Evolutionary conservation across 2,113 vertebrate genomes (phyloP), one percentile per base, ranked within the genome.

Genomic region (Oxyura jamaicensis): DNA sequence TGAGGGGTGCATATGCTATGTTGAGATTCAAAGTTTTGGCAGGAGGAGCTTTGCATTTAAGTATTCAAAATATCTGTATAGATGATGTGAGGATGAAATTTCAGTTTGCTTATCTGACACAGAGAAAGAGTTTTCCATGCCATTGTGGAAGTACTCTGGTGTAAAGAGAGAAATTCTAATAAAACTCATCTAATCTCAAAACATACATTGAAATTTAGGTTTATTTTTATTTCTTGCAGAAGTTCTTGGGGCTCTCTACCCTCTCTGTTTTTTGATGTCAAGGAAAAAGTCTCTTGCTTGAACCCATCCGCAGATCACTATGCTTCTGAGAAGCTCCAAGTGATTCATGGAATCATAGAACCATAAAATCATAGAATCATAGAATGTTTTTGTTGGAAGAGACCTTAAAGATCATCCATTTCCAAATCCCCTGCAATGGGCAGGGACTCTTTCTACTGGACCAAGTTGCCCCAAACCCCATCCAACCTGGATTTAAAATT

Each of bases 211-310:
- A 20, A 11, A 6, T 50, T 88, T 73, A n/a, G 9, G 39, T 69
- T 86, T 35, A 56, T 11, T 89, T 53, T 35, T 19, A 22, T 8
- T 25, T 75, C n/a, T 63, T 72, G 67, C 36, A 59, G 41, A 71
- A n/a, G 10, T 3, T 41, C 3, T 53, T 26, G 3, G 18, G 5
- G 8, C 2, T 69, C 4, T 63, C 28, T 63, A 8, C 2, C 2
- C 2, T 63, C 9, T 4, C 19, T 35, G 13, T 29, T 7, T 55
- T 48, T 2, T 2, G 60, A 28, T 36, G 9, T 3, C 16, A 46
- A 42, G 4, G 19, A n/a, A 94, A 91, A 85, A 52, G 52, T 3
- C 1, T 35, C 2, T 19, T 53, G 7, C 16, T 10, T 73, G 17
- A 35, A 48, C 55, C 17, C 4, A 13, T 90, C 14, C 1, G 2